Evolutionary conservation across 2,888 invertebrate species (phyloP), one percentile per base, ranked within the genome.

Genomic region (Luperina nickerlii): DNA sequence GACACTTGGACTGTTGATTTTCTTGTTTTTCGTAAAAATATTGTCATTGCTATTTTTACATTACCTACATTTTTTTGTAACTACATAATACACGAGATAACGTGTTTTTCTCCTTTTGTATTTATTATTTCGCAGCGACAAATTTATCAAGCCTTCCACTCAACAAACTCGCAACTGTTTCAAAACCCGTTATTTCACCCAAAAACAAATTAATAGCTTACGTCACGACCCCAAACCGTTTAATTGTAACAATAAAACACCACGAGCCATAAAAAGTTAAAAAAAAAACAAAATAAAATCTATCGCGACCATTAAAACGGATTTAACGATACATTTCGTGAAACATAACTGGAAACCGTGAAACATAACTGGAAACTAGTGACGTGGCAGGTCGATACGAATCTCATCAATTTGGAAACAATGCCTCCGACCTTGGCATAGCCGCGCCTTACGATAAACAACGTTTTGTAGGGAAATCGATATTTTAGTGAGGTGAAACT

Each of bases 351-450:
- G 42, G 76, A 68, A 72, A 79, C 83, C 48, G 38, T 79, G 76
- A 76, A 85, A 82, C 82, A 78, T 77, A 81, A 81, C 80, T 74
- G 42, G 76, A 68, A 72, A 79, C 83, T 82, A 86, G 78, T 86
- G 83, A 75, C 68, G 76, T 72, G 63, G 65, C 57, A 15, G 82
- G 78, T 88, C 88, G 84, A 88, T 87, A 82, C 32, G 60, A 76
- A 82, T 80, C 79, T 82, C 88, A 82, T 88, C 84, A 88, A 84
- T 87, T 87, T 68, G 65, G 82, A 83, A 81, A 84, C 85, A 87
- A 82, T 85, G 79, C 73, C 74, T 57, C 18, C 75, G 81, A 84
- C 90, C 90, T 89, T 90, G 90, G 76, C 87, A 90, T 81, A 60
- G 86, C 84, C 87, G 81, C 82, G 76, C 87, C 88, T 83, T 63